Conservation (phyloP, 2,113 vertebrate genomes). For the Lutjanus erythropterus region DNA sequence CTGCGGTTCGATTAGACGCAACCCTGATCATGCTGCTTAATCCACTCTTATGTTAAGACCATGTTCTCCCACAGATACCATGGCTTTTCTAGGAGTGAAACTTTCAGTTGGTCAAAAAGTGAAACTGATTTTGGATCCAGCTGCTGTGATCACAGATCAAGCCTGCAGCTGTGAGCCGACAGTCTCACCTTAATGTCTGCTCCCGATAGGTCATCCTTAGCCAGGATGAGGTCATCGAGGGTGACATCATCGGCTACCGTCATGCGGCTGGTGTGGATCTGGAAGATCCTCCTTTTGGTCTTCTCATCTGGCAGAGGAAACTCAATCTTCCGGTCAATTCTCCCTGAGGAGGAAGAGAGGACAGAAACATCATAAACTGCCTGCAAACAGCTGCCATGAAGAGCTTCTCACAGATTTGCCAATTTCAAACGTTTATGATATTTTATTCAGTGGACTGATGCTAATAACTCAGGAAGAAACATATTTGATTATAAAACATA, state of each 20-base stretch:
- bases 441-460: neutral
- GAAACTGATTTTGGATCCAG: neutral
- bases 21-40: too few species aligned
- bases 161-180: neutral
- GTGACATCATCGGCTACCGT: constrained; percentile 94
- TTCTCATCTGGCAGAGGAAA: constrained; percentile 98
- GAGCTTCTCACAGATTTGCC: neutral
- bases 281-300: constrained; percentile 97
- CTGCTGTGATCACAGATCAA: neutral
- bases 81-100: neutral
- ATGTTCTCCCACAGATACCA: neutral
- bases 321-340: constrained; percentile 98
- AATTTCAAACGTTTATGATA: neutral
- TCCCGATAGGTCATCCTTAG: constrained; percentile 97
- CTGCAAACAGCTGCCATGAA: neutral
- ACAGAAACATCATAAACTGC: neutral
- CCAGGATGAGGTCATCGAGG: constrained; percentile 96
- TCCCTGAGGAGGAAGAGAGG: constrained; percentile 82
- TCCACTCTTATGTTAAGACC: neutral
- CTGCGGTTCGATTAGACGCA: neutral
- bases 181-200: constrained; percentile 94
- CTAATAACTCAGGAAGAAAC: neutral
- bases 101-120: too few species aligned
- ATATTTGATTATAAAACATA: neutral
- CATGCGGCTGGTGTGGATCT: constrained; percentile 99